Evolutionary conservation across 2,113 vertebrate species (phyloP).

Genomic region (Antechinus flavipes): DNA sequence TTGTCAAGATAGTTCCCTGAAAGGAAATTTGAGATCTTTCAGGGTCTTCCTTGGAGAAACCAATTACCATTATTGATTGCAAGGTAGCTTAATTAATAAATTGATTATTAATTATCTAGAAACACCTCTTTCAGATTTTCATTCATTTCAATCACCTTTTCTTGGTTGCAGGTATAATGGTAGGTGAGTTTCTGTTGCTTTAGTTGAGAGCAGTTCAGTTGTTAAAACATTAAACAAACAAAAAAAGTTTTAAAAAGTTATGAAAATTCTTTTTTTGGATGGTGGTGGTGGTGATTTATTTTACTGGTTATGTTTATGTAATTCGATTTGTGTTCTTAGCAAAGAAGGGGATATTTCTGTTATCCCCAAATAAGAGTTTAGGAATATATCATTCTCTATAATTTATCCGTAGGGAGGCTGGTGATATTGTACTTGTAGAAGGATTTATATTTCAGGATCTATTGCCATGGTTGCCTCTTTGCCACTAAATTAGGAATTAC

Average conservation of each 20-base stretch:
- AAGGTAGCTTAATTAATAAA: not conserved
- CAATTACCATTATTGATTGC: not conserved
- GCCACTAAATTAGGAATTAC: conserved; percentile 52
- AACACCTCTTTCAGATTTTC: not conserved
- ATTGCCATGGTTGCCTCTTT: conserved; percentile 9
- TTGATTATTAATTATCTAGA: not conserved
- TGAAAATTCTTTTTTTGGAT: not conserved
- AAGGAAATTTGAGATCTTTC: not conserved
- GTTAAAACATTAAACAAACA: not conserved
- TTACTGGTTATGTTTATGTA: not conserved
- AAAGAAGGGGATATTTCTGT: conserved; percentile 23
- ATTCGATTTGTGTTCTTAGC: not conserved
- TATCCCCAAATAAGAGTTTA: conserved; percentile 5
- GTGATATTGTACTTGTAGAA: not conserved
- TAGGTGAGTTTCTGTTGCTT: not conserved
- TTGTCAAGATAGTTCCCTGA: not conserved
- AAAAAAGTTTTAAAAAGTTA: not conserved
- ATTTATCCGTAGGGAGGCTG: not conserved
- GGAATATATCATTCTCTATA: fast-evolving
- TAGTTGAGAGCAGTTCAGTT: not conserved
- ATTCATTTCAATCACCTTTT: not conserved
- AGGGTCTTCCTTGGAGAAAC: not conserved
- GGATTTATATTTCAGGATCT: not conserved
- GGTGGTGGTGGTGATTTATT: not conserved
- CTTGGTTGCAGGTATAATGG: not conserved